Evolutionary conservation across 2,888 invertebrate genomes (phyloP).

Genomic region (Melieria picta): DNA sequence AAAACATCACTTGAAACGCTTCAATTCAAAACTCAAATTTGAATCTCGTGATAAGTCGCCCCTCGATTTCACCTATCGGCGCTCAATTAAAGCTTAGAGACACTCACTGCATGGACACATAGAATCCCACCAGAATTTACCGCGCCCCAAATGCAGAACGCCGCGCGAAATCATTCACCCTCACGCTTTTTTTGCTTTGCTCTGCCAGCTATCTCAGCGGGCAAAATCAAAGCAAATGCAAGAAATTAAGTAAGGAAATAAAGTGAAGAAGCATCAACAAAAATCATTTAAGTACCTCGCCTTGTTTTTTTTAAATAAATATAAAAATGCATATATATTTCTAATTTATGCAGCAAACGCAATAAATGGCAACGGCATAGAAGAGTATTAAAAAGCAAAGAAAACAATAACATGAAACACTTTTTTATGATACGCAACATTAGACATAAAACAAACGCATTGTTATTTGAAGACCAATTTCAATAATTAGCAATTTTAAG

Average conservation of each 20-base stretch:
- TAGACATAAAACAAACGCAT: constrained; percentile 24
- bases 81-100: too few species aligned
- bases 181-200: constrained; percentile 49
- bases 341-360: constrained; percentile 3
- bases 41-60: too few species aligned
- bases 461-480: constrained; percentile 33
- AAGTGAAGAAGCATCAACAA: constrained; percentile 22
- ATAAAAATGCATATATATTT: constrained; percentile 36
- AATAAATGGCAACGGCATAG: constrained; percentile 10
- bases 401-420: constrained; percentile 24
- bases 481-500: constrained; percentile 33
- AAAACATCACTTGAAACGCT: too few species aligned
- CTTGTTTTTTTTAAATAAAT: constrained; percentile 44
- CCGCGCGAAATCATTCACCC: constrained; percentile 28
- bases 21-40: too few species aligned
- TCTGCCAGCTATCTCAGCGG: constrained; percentile 27
- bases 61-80: too few species aligned
- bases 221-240: constrained; percentile 3
- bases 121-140: neutral
- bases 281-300: constrained; percentile 48
- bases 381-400: neutral
- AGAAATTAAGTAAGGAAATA: neutral
- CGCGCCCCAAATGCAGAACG: too few species aligned
- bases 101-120: neutral
- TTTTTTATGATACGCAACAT: constrained; percentile 30